Evolutionary conservation across 2,888 invertebrate genomes (phyloP), one percentile per base, ranked within the genome.

Genomic region (Dicyrtoma fusca): DNA sequence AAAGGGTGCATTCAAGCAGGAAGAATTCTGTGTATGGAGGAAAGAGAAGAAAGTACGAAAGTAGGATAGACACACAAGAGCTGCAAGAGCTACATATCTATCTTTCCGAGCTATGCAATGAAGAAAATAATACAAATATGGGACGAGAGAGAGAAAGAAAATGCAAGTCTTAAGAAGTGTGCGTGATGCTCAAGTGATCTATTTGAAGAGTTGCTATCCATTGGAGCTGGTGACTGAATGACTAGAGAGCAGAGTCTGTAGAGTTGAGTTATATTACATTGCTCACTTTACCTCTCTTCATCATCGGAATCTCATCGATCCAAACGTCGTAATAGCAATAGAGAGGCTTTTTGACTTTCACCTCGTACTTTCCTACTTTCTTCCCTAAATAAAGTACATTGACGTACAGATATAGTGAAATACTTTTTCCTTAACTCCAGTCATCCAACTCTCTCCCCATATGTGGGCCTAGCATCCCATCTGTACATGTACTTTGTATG

Each of bases 161-260:
- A 71, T 68, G 68, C 55, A 64, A 71, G 71, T 71, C 65, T 55
- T 69, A 69, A 64, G 69, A 69, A 71, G 64, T 72, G 71, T 64
- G 57, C 69, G 59, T 69, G 68, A 42, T 68, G 68, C 57, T 57
- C 68, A 68, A 68, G 57, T 68, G 68, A 68, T 68, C 68, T 68
- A 57, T 68, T 68, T 68, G 55, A 42, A 55, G 34, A 19, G 59
- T 34, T 34, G 34, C 34, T 34, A 3, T 34, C 34, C 34, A 34
- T 3, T 34, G 34, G 34, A 34, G 8, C 34, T 34, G 34, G 34
- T 34, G 34, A 34, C 34, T 34, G 34, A n/a, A n/a, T 34, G 34
- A 34, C 34, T 34, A 3, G 34, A 34, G 34, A 8, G 34, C 8
- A 34, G 34, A 34, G 34, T 34, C 34, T 34, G 34, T 34, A 8